These are phyloP conservation scores for Alloscopus bannaensis DNA, from an alignment of 2,888 invertebrate genomes.

Conservation along the genomic window DNA sequence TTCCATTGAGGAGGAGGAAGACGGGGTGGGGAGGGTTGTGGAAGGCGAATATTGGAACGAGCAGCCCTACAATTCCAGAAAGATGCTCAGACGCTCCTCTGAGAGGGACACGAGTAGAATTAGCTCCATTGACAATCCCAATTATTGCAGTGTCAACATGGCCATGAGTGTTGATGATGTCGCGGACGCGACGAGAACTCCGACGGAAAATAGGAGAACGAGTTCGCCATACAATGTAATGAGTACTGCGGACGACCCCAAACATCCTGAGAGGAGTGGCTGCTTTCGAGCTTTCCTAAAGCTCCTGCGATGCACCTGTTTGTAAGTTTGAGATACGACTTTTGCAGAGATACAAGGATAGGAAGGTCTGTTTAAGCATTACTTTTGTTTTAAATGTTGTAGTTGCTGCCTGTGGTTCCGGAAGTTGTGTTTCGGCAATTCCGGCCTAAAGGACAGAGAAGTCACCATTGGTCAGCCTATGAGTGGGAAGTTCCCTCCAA, in stretches of 20 bases:
- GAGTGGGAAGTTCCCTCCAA: slow-evolving; percentile 92
- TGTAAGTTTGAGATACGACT: slow-evolving; percentile 46
- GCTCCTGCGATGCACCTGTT: slow-evolving; percentile 58
- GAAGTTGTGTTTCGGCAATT: slow-evolving; percentile 80
- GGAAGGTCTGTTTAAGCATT: not conserved
- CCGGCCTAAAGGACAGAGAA: slow-evolving; percentile 85
- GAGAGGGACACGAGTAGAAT: slow-evolving; percentile 58
- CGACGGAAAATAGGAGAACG: slow-evolving; percentile 43
- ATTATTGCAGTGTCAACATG: slow-evolving; percentile 62
- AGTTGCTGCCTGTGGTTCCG: slow-evolving; percentile 88
- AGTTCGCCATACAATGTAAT: slow-evolving; percentile 60
- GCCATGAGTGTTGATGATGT: slow-evolving; percentile 61
- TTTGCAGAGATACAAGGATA: not conserved
- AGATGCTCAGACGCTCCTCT: slow-evolving; percentile 60
- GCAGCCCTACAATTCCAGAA: slow-evolving; percentile 36
- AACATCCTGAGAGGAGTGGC: slow-evolving; percentile 18
- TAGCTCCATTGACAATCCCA: slow-evolving; percentile 64
- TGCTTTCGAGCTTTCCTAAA: slow-evolving; percentile 41
- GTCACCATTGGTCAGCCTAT: slow-evolving; percentile 84
- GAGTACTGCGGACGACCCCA: slow-evolving; percentile 53
- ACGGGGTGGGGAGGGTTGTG: not conserved
- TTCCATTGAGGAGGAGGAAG: slow-evolving; percentile 17
- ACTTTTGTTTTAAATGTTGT: slow-evolving; percentile 71
- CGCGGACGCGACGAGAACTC: slow-evolving; percentile 49
- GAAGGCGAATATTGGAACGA: slow-evolving; percentile 47